Evolutionary conservation across 2,888 invertebrate species (phyloP).

Genomic region (Gnatocerus cornutus): DNA sequence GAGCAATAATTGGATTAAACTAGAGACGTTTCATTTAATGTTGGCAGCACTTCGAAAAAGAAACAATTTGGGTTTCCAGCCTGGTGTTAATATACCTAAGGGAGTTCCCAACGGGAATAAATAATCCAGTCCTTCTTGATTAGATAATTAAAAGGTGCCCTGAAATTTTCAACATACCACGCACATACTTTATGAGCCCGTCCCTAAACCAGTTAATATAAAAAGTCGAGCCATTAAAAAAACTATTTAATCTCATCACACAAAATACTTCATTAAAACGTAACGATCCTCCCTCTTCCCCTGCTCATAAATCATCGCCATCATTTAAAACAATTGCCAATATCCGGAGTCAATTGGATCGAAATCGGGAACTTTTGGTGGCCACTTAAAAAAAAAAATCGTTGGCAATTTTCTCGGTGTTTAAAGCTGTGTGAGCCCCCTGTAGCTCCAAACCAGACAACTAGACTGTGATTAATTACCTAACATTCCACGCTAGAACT

Average conservation of each 20-base stretch:
- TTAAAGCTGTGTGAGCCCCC: conserved; percentile 53
- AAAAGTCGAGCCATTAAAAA: conserved; percentile 40
- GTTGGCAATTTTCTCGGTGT: conserved; percentile 45
- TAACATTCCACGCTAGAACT: conserved; percentile 62
- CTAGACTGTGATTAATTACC: conserved; percentile 66
- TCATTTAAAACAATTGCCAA: neutral
- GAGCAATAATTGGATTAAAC: too few species aligned
- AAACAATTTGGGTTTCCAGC: conserved; percentile 21
- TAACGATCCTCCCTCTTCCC: conserved; percentile 19
- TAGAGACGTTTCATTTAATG: too few species aligned
- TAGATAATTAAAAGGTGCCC: conserved; percentile 47
- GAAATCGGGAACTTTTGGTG: conserved; percentile 32
- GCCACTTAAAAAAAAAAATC: conserved; percentile 17
- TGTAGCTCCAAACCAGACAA: conserved; percentile 59
- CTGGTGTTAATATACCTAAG: conserved; percentile 46
- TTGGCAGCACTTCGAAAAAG: too few species aligned
- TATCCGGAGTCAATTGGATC: conserved; percentile 13
- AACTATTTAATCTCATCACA: conserved; percentile 43
- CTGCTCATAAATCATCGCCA: conserved; percentile 19
- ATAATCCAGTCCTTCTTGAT: conserved; percentile 44
- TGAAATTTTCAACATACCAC: conserved; percentile 45
- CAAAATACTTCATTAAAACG: conserved; percentile 20
- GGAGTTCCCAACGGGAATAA: conserved; percentile 43
- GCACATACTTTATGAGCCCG: conserved; percentile 38
- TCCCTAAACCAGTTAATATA: conserved; percentile 31